Conservation (phyloP, 1,140 invertebrate genomes). For the Bombus confusus region DNA sequence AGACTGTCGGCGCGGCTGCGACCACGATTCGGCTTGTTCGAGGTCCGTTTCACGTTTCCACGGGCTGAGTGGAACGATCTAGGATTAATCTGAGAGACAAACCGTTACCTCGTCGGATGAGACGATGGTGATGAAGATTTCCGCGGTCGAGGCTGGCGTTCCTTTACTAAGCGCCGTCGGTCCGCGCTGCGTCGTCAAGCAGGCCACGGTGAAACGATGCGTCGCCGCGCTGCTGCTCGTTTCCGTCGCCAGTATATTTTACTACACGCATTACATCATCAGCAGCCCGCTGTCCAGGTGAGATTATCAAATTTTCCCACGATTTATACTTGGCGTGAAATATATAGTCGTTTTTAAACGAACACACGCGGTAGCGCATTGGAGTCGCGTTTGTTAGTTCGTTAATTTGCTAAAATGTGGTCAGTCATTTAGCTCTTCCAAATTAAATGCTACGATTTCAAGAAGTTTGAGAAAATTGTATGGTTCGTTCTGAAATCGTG, state of each 20-base stretch:
- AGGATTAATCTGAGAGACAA: constrained; percentile 48
- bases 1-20: constrained; percentile 29
- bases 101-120: constrained; percentile 54
- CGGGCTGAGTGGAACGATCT: constrained; percentile 7
- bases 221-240: constrained; percentile 86
- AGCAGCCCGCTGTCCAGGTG: constrained; percentile 88
- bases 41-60: constrained; percentile 9
- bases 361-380: not conserved
- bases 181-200: constrained; percentile 85
- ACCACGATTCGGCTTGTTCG: not conserved
- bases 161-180: constrained; percentile 78
- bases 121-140: constrained; percentile 78
- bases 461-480: too few species aligned
- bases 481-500: too few species aligned
- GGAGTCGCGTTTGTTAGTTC: not conserved
- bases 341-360: not conserved
- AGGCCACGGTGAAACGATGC: constrained; percentile 88
- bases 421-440: too few species aligned
- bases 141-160: constrained; percentile 77
- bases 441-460: too few species aligned
- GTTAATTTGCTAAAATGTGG: fast-evolving
- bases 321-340: not conserved
- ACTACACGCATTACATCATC: constrained; percentile 88
- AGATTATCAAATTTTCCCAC: constrained; percentile 60
- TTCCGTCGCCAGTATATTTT: constrained; percentile 88